phyloP scores from a whole-genome alignment of 2,797 vertebrate genomes.

The Enteromius trimaculatus region DNA sequence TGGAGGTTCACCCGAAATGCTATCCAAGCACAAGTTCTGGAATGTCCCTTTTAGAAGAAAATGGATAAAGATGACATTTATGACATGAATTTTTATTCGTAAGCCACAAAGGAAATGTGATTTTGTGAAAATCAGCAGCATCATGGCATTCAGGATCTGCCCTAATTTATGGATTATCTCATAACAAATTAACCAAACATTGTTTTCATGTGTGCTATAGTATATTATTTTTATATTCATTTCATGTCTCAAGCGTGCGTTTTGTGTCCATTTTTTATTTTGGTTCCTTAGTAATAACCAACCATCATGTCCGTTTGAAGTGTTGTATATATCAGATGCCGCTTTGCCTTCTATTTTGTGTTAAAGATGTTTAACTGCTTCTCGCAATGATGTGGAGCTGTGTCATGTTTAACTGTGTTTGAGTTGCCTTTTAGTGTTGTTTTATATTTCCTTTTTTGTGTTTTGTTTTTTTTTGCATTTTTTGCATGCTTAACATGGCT shows the following conservation, averaged over 20 bases:
- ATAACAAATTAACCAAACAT: slow-evolving; percentile 6
- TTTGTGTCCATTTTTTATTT: background rate
- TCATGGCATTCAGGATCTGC: background rate
- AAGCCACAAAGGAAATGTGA: background rate
- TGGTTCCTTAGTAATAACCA: slow-evolving; percentile 49
- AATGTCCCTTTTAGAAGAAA: background rate
- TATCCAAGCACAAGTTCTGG: background rate
- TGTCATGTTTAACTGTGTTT: slow-evolving; percentile 76
- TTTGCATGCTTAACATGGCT: slow-evolving; percentile 99
- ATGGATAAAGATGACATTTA: background rate
- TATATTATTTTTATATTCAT: slow-evolving; percentile 10
- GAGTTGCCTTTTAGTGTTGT: slow-evolving; percentile 87
- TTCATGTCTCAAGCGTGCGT: slow-evolving; percentile 40
- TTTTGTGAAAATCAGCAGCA: background rate
- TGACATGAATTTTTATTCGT: background rate
- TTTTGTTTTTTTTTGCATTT: slow-evolving; percentile 86
- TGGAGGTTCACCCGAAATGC: background rate
- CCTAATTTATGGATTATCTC: background rate
- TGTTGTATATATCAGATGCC: slow-evolving; percentile 58
- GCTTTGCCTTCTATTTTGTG: slow-evolving; percentile 51
- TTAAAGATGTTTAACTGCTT: slow-evolving; percentile 71
- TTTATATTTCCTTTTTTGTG: slow-evolving; percentile 87
- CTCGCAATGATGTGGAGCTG: slow-evolving; percentile 55
- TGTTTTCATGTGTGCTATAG: slow-evolving; percentile 10
- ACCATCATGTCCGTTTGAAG: slow-evolving; percentile 39